Percentiles rank a stretch among this genome's conserved stretches.
Conservation (phyloP, 2,888 invertebrate genomes). For the Phragmatobia fuliginosa region DNA sequence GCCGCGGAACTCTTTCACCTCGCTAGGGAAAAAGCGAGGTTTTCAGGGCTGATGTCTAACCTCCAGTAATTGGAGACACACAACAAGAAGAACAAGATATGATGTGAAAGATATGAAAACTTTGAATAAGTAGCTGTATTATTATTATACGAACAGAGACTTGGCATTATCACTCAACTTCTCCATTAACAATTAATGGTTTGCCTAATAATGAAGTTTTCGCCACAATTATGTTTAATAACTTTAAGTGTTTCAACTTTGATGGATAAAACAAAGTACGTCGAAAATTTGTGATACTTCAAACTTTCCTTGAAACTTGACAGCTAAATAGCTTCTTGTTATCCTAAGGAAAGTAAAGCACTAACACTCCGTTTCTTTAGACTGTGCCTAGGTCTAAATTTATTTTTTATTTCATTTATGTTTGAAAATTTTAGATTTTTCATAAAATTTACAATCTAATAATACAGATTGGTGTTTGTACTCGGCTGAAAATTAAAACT, state of each 20-base stretch:
- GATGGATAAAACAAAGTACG: constrained; percentile 45
- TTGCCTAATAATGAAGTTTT: constrained; percentile 44
- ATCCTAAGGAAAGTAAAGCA: constrained; percentile 19
- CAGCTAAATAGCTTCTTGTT: constrained; percentile 26
- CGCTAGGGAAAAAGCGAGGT: no score
- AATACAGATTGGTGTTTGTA: neutral
- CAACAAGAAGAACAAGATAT: no score
- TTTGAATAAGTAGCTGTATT: constrained; percentile 1
- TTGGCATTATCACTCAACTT: constrained; percentile 40
- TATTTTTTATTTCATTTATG: no score
- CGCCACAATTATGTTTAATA: constrained; percentile 31
- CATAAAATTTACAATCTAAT: no score
- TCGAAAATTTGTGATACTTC: constrained; percentile 33
- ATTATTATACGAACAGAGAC: constrained; percentile 31
- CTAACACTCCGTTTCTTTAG: neutral
- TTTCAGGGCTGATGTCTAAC: no score
- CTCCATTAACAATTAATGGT: constrained; percentile 43
- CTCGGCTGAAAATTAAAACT: neutral
- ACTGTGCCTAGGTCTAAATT: no score
- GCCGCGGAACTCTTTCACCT: no score
- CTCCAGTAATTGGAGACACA: no score
- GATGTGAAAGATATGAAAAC: no score
- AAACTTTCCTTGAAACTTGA: constrained; percentile 35
- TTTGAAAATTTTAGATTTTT: no score
- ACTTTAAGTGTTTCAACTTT: constrained; percentile 46